Conservation (phyloP, 1,140 invertebrate genomes). For the Diuraphis noxia region DNA sequence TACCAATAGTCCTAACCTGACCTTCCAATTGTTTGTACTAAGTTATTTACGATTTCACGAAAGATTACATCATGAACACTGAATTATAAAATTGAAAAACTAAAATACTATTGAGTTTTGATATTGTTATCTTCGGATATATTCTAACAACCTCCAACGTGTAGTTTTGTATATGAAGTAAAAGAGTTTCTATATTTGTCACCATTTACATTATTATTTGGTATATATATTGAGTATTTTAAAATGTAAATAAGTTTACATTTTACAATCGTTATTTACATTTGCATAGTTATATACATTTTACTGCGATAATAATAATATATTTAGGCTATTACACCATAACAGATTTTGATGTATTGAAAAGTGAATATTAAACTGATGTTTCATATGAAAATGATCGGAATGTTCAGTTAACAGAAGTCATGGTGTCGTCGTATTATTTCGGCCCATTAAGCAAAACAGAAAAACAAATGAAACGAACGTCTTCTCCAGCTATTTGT, state of each 20-base stretch:
- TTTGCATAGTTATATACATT: not conserved
- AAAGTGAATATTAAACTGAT: not conserved
- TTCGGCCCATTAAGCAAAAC: slow-evolving; percentile 41
- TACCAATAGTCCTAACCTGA: not conserved
- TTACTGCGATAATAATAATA: not conserved
- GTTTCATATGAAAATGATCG: not conserved
- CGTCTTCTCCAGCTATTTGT: not conserved
- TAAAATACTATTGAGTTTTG: not conserved
- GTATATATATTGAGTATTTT: not conserved
- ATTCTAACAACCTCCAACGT: too few species aligned
- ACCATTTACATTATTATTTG: not conserved
- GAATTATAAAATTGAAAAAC: not conserved
- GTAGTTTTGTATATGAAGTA: not conserved
- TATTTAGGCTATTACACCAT: not conserved
- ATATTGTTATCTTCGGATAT: not conserved
- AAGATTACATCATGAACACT: not conserved
- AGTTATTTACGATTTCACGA: not conserved
- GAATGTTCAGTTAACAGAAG: slow-evolving; percentile 3
- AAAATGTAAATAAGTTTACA: not conserved
- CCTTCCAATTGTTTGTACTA: not conserved
- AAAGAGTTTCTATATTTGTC: not conserved
- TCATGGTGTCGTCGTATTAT: not conserved
- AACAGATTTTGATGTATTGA: not conserved
- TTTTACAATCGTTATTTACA: too few species aligned
- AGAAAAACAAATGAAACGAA: slow-evolving; percentile 43